These are phyloP conservation scores for Tachysurus vachellii DNA, from an alignment of 2,113 vertebrate species.

Conservation along the genomic window DNA sequence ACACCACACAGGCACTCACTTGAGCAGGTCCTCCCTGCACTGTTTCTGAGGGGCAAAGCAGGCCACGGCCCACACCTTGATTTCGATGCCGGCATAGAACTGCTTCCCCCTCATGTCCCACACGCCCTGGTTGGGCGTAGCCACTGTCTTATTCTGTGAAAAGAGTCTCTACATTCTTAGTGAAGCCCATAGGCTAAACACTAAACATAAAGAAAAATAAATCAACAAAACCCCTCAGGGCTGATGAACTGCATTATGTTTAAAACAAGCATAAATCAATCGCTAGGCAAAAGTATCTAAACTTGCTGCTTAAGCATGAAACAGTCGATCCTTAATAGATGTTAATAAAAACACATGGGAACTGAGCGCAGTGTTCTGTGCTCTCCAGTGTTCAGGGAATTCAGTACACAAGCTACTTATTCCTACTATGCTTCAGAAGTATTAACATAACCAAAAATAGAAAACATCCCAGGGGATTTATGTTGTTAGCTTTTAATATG, in stretches of 20 bases:
- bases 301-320: not conserved
- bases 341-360: not conserved
- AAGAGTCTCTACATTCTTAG: slow-evolving; percentile 78
- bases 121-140: slow-evolving; percentile 98
- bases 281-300: not conserved
- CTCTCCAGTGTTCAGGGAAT: slow-evolving; percentile 45
- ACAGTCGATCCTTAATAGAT: not conserved
- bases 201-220: slow-evolving; percentile 45
- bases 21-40: slow-evolving; percentile 94
- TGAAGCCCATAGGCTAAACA: slow-evolving; percentile 65
- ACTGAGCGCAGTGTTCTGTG: not conserved
- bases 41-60: slow-evolving; percentile 99
- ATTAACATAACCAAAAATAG: not conserved
- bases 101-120: slow-evolving; percentile 99
- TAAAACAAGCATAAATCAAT: not conserved
- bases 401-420: not conserved
- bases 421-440: not conserved
- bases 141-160: slow-evolving; percentile 96
- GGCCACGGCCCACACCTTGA: slow-evolving; percentile 99
- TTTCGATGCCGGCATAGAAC: slow-evolving; percentile 98
- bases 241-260: not conserved
- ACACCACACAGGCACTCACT: slow-evolving; percentile 78
- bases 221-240: not conserved
- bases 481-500: not conserved
- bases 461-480: not conserved